Percentiles rank a stretch among this genome's conserved stretches.
Evolutionary conservation across 2,113 vertebrate genomes (phyloP).

Genomic region (Galemys pyrenaicus): DNA sequence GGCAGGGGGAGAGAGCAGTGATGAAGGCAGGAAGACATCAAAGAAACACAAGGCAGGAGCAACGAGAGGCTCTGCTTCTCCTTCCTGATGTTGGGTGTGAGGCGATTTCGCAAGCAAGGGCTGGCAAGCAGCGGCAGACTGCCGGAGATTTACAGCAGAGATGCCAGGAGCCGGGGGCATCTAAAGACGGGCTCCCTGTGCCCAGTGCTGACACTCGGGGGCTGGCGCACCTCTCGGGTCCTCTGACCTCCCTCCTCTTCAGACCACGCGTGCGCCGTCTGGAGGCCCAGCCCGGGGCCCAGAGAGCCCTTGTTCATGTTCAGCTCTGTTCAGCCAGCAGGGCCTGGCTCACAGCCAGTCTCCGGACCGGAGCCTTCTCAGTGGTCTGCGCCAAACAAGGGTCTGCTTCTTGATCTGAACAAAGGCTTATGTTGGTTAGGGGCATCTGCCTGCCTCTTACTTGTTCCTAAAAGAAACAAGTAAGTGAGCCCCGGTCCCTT

Average conservation of each 20-base stretch:
- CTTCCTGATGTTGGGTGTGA: neutral
- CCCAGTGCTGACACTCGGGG: neutral
- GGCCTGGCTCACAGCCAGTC: neutral
- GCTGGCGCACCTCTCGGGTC: too few relatives aligned
- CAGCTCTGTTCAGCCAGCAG: neutral
- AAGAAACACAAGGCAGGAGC: neutral
- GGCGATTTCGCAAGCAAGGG: neutral
- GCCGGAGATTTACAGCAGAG: neutral
- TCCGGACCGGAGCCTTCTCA: neutral
- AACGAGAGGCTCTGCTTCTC: neutral
- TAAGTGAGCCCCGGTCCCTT: neutral
- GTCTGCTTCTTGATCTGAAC: neutral
- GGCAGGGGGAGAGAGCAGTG: neutral
- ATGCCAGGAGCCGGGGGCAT: neutral
- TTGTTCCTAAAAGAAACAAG: slow-evolving; percentile 25
- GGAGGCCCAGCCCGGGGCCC: neutral
- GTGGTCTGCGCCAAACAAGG: neutral
- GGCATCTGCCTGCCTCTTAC: neutral
- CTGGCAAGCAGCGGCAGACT: neutral
- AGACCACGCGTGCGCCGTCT: fast-evolving
- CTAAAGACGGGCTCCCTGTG: neutral
- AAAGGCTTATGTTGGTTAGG: neutral
- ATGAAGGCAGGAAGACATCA: neutral
- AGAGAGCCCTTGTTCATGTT: neutral
- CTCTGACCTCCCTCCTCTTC: neutral